Percentiles rank a stretch among this genome's conserved stretches.
Conservation (phyloP, 1,140 invertebrate genomes). For the Cataglyphis hispanica region DNA sequence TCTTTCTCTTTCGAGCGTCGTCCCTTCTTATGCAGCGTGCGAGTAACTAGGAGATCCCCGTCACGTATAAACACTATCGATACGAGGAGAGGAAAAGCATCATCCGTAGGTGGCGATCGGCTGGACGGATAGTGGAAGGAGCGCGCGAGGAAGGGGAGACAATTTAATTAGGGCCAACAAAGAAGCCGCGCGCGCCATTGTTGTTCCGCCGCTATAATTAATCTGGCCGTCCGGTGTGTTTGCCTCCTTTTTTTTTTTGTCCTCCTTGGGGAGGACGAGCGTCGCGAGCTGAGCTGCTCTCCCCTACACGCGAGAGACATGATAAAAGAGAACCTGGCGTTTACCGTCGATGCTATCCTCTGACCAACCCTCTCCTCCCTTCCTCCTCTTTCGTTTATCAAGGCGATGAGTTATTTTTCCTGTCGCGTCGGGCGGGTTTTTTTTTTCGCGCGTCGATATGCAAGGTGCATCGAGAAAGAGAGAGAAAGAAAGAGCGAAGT, state of each 20-base stretch:
- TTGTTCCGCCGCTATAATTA: slow-evolving; percentile 67
- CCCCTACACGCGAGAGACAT: slow-evolving; percentile 30
- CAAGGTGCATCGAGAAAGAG: background rate
- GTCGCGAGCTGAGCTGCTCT: slow-evolving; percentile 29
- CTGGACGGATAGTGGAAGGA: slow-evolving; percentile 32
- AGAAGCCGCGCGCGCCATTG: slow-evolving; percentile 62
- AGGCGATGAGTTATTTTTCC: slow-evolving; percentile 21
- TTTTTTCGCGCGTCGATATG: background rate
- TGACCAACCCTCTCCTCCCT: background rate
- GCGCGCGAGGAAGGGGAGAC: slow-evolving; percentile 28
- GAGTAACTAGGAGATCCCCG: slow-evolving; percentile 26
- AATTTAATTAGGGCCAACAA: slow-evolving; percentile 73
- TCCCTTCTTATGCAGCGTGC: slow-evolving; percentile 24
- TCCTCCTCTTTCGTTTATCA: slow-evolving; percentile 3
- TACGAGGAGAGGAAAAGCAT: slow-evolving; percentile 11
- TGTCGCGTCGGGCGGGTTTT: background rate
- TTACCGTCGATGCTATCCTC: background rate
- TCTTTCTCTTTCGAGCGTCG: slow-evolving; percentile 3
- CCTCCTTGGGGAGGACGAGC: slow-evolving; percentile 30
- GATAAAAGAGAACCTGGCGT: slow-evolving; percentile 19
- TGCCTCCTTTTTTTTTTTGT: slow-evolving; percentile 47
- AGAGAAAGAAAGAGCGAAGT: background rate
- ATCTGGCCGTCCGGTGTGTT: slow-evolving; percentile 56
- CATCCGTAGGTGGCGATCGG: slow-evolving; percentile 45
- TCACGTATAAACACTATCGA: slow-evolving; percentile 18